Base-by-base conservation (phyloP, 1,140 invertebrate species). In the Drosophila equinoxialis region DNA sequence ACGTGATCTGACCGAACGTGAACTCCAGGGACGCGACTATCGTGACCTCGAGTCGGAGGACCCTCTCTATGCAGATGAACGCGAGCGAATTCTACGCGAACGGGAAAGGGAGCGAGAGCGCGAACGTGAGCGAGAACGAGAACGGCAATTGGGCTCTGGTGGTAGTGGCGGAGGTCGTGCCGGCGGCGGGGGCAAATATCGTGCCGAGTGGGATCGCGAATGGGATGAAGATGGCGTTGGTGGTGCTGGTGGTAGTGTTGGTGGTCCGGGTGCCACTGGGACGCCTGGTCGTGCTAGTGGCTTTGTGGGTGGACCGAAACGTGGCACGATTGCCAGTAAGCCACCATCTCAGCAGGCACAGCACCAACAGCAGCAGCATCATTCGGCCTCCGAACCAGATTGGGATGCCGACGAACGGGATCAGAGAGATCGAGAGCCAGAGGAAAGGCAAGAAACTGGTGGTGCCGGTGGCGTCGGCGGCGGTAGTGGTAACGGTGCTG, bases 381-480 rank as follows among this genome's bases (percentile, higher is more conserved):
- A 91, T 33, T 79, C 90, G 0, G 74, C 77, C 7, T 91, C 90
- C 1, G 90, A 91, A 42, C 81, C 90, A 1, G 87, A 91, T 55
- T 91, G 90, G 90, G 90, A 91, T 76, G 79, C 87, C 6, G 90
- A 90, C 41, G 90, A 91, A 7, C 77, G 85, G 3, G 89, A 87
- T 8, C 30, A 30, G 30, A 11, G 79, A 57, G 68, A 66, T 48
- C 35, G 80, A 11, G 58, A 70, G 13, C 73, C 65, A 6, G 73
- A 77, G 20, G 72, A 78, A 45, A 65, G 60, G 0, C 72, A 55
- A 45, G 74, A 81, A 7, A 8, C 45, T 7, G 64, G 66, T n/a
- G 63, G 35, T 5, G 51, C 45, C 6, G 64, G 64, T 13, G 63
- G 35, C 3, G 51, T 37, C n/a, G 63, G 35, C 3, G 51, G 42